phyloP scores from a whole-genome alignment of 2,113 vertebrate genomes.

The Indri indri region DNA sequence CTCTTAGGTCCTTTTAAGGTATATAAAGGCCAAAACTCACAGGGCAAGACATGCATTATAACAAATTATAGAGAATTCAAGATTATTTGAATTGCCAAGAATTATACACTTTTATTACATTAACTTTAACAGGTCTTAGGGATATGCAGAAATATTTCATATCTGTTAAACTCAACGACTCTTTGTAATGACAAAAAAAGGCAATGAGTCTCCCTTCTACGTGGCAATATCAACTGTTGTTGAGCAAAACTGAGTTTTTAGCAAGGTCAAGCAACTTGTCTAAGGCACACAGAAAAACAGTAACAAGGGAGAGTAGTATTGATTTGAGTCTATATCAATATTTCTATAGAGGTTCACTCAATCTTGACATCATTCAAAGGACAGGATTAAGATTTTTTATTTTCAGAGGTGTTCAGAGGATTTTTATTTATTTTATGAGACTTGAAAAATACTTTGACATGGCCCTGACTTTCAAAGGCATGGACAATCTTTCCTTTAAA shows the following conservation, averaged over 20 bases:
- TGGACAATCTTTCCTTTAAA: not conserved
- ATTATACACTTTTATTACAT: not conserved
- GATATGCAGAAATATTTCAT: not conserved
- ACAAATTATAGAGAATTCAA: not conserved
- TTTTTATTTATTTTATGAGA: not conserved
- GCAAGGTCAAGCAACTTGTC: not conserved
- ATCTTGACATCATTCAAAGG: conserved; percentile 43
- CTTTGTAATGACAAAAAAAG: not conserved
- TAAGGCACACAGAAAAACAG: not conserved
- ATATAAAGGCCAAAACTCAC: not conserved
- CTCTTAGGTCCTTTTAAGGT: not conserved
- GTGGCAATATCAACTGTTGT: not conserved
- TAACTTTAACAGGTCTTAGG: not conserved
- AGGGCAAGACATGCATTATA: not conserved
- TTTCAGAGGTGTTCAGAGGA: not conserved
- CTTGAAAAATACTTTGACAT: conserved; percentile 3
- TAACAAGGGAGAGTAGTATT: not conserved
- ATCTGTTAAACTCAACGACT: not conserved
- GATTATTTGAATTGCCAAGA: not conserved
- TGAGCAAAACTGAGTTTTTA: not conserved
- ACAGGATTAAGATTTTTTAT: not conserved
- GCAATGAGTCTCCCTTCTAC: not conserved
- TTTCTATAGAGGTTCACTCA: conserved; percentile 20
- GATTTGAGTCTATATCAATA: conserved; percentile 27
- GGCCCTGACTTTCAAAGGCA: conserved; percentile 9